Evolutionary conservation across 2,888 invertebrate genomes (phyloP).

Genomic region (Psococerastis gibbosa): DNA sequence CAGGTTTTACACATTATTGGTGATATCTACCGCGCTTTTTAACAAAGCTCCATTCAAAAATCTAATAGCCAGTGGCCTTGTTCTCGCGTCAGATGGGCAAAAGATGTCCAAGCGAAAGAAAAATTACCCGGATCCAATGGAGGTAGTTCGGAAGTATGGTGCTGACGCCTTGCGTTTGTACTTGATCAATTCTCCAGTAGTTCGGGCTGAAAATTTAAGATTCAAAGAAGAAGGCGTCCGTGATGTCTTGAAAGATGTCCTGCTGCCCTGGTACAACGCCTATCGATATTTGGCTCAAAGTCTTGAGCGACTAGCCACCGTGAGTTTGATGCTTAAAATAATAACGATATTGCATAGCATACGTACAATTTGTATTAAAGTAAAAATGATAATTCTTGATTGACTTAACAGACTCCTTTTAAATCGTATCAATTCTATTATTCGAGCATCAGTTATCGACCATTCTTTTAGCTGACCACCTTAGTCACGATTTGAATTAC

Average conservation of each 20-base stretch:
- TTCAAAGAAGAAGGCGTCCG: slow-evolving; percentile 96
- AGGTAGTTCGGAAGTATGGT: slow-evolving; percentile 78
- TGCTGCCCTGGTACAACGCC: slow-evolving; percentile 92
- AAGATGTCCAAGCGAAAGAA: slow-evolving; percentile 99
- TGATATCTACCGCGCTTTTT: slow-evolving; percentile 87
- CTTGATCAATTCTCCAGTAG: slow-evolving; percentile 94
- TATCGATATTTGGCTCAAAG: slow-evolving; percentile 90
- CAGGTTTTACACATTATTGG: slow-evolving; percentile 88
- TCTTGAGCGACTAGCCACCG: slow-evolving; percentile 48
- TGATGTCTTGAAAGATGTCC: slow-evolving; percentile 92
- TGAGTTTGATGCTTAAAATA: too few species aligned
- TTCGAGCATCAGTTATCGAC: too few species aligned
- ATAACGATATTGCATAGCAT: too few species aligned
- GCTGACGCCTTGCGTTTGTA: slow-evolving; percentile 94
- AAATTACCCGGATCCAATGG: slow-evolving; percentile 94
- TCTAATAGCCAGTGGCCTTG: slow-evolving; percentile 86
- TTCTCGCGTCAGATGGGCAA: slow-evolving; percentile 92
- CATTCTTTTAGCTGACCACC: too few species aligned
- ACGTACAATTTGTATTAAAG: too few species aligned
- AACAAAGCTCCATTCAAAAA: slow-evolving; percentile 96
- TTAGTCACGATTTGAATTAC: too few species aligned
- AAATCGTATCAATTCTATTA: too few species aligned
- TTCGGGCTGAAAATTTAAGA: slow-evolving; percentile 84
- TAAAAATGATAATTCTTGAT: too few species aligned
- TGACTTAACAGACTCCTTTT: too few species aligned